These are phyloP conservation scores for Mellilla xanthometata DNA, from an alignment of 2,888 invertebrate species.

Conservation along the genomic window DNA sequence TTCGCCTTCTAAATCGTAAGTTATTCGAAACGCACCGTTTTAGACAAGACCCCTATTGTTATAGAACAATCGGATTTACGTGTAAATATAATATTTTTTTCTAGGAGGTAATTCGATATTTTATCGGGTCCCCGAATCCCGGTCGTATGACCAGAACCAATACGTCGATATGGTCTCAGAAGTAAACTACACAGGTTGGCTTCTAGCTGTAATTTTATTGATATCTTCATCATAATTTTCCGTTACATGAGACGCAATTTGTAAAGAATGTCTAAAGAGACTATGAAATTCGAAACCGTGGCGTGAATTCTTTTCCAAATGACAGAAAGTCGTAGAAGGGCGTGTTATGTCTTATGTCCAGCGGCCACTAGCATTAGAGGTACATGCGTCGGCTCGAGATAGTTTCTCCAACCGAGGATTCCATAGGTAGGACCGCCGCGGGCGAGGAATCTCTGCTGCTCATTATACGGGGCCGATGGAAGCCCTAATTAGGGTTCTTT, in stretches of 20 bases:
- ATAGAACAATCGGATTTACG: slow-evolving; percentile 54
- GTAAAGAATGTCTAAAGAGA: slow-evolving; percentile 6
- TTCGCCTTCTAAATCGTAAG: slow-evolving; percentile 46
- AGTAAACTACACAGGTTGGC: slow-evolving; percentile 19
- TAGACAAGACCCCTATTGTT: slow-evolving; percentile 49
- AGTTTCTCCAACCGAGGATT: slow-evolving; percentile 23
- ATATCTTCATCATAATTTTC: slow-evolving; percentile 15
- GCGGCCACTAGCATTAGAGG: slow-evolving; percentile 37
- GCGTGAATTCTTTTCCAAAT: slow-evolving; percentile 9
- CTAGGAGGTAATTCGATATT: slow-evolving; percentile 68
- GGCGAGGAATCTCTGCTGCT: slow-evolving; percentile 43
- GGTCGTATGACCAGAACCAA: slow-evolving; percentile 28
- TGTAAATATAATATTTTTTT: slow-evolving; percentile 57
- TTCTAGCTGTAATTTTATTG: slow-evolving; percentile 18
- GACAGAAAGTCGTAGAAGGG: slow-evolving; percentile 10
- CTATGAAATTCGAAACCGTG: slow-evolving; percentile 14
- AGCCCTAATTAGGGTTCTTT: slow-evolving; percentile 47
- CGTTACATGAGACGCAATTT: slow-evolving; percentile 10
- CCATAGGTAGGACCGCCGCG: slow-evolving; percentile 29
- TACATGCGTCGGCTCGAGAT: slow-evolving; percentile 24
- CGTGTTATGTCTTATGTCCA: slow-evolving; percentile 32
- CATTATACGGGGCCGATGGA: slow-evolving; percentile 39
- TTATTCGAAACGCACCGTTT: slow-evolving; percentile 42
- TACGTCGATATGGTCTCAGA: slow-evolving; percentile 29
- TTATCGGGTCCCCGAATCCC: slow-evolving; percentile 39